Conservation (phyloP, 2,113 vertebrate species). For the Gymnocephalus cernua region DNA sequence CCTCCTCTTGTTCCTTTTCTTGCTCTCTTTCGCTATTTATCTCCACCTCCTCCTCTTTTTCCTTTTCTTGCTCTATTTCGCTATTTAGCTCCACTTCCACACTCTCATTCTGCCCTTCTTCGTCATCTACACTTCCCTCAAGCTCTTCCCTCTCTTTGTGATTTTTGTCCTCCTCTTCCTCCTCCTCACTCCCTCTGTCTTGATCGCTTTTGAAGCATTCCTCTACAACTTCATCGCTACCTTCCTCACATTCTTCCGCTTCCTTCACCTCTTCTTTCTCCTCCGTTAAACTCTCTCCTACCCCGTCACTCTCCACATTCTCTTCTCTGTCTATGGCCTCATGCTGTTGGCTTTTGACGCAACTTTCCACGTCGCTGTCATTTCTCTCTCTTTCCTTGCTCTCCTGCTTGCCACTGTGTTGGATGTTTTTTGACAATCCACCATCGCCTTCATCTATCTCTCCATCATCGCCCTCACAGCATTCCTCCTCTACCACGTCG, state of each 20-base stretch:
- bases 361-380: not conserved
- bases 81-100: constrained; percentile 27
- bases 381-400: constrained; percentile 19
- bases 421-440: not conserved
- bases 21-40: constrained; percentile 2
- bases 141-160: constrained; percentile 17
- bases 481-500: constrained; percentile 41
- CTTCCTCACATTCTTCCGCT: constrained; percentile 8
- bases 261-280: constrained; percentile 15
- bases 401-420: not conserved
- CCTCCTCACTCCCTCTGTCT: constrained; percentile 8
- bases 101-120: constrained; percentile 2
- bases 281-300: not conserved
- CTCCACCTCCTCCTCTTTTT: constrained; percentile 33
- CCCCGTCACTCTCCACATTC: not conserved
- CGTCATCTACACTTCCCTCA: constrained; percentile 28
- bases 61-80: constrained; percentile 1
- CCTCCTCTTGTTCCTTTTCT: constrained; percentile 43
- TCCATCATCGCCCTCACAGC: not conserved
- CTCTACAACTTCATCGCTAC: constrained; percentile 31
- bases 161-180: constrained; percentile 24
- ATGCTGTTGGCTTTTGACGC: not conserved
- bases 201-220: constrained; percentile 34
- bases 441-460: constrained; percentile 3
- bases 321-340: constrained; percentile 9